Base-by-base conservation (phyloP, 1,140 invertebrate species). In the Anoplolepis gracilipes region DNA sequence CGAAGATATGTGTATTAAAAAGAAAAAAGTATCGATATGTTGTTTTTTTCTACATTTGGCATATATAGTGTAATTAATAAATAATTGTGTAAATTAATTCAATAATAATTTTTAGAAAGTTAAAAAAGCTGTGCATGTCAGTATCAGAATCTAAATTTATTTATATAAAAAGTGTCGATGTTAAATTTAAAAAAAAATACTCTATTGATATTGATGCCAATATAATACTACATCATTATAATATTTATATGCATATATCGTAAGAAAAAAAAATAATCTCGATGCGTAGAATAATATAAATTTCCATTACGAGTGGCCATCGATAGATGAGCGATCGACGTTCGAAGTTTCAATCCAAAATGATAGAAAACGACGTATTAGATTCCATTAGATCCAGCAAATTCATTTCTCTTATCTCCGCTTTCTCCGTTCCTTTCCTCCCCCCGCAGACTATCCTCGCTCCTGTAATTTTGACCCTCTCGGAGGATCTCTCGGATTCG, bases 381-480 rank as follows among this genome's bases (percentile, higher is more conserved):
- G 75, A 85, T 67, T 22, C 57, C 30, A 13, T 76, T 67, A 55
- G 46, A 57, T 46, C 28, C 33, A 22, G 13, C 36, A 53, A 53
- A 64, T 77, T 65, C 73, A 78, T 78, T 46, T 33, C 73, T 65
- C 61, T 65, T 77, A 22, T 16, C 42, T 77, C 30, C 22, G 2
- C 28, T 10, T 42, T 42, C 36, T 19, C 36, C 22, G 13, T 16
- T 49, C 46, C 13, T 49, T 49, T 49, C 16, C 46, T 16, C 19
- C 36, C 36, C 25, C 7, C n/a, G 4, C 46, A 13, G 22, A 1
- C 53, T 19, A 19, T 33, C 36, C 16, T 53, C n/a, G 30, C 53
- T 65, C 46, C 36, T 69, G 53, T 82, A 82, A 82, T 82, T 82
- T 73, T 39, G 67, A 39, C 33, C 36, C 53, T 70, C 33, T 70